Conservation (phyloP, 1,140 invertebrate genomes). For the Triops cancriformis region DNA sequence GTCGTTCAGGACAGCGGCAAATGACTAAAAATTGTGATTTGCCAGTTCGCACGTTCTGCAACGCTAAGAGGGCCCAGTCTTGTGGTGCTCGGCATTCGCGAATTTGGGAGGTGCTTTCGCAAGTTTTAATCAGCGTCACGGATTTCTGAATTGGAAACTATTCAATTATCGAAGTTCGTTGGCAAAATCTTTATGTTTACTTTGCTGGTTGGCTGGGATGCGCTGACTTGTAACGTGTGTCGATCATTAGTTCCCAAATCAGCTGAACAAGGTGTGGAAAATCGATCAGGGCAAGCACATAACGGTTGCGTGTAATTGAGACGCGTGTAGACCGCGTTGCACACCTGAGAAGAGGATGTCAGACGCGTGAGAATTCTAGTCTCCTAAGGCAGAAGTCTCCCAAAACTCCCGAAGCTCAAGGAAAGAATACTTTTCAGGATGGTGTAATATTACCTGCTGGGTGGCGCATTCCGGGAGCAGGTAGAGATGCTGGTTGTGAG, state of each 20-base stretch:
- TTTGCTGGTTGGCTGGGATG: constrained; percentile 21
- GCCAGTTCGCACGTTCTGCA: constrained; percentile 83
- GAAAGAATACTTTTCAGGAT: constrained; percentile 16
- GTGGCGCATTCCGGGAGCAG: constrained; percentile 83
- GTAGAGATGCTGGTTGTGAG: constrained; percentile 87
- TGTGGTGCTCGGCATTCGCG: constrained; percentile 72
- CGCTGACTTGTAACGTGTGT: constrained; percentile 73
- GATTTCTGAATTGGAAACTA: constrained; percentile 44
- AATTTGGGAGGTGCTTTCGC: constrained; percentile 80
- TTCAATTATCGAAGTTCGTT: neutral
- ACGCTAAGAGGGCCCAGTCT: constrained; percentile 82
- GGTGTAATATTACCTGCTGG: constrained; percentile 57
- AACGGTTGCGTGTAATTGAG: constrained; percentile 85
- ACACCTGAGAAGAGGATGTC: constrained; percentile 52
- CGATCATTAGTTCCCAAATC: constrained; percentile 77
- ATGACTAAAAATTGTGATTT: constrained; percentile 91
- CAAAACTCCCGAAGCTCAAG: neutral
- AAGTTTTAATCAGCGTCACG: constrained; percentile 83
- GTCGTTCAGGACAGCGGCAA: constrained; percentile 75
- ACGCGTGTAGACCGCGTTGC: constrained; percentile 83
- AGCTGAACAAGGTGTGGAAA: constrained; percentile 80
- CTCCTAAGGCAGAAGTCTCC: neutral
- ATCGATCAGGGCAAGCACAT: constrained; percentile 76
- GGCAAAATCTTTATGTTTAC: constrained; percentile 7
- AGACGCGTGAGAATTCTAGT: constrained; percentile 14